Base-by-base conservation (phyloP, 1,140 invertebrate species). In the Tetranychus cinnabarinus region DNA sequence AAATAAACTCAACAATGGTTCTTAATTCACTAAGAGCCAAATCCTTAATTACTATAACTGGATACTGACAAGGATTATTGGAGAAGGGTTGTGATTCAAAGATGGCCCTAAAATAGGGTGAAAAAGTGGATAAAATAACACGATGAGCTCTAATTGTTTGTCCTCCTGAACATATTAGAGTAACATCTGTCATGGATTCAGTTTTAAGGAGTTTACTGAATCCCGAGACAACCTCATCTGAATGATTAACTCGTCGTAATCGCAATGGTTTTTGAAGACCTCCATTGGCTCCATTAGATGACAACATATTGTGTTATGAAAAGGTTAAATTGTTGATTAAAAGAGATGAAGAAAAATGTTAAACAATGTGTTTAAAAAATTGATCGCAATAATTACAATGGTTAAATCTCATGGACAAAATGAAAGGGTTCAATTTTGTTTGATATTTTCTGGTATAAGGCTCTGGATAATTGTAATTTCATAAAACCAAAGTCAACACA, bases 1-100 rank as follows among this genome's bases (percentile, higher is more conserved):
- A 79, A 75, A 79, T 78, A 65, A 78, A 78, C 67, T 78, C 77
- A 58, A 79, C 73, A 66, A 79, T 72, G 57, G 75, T 74, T 69
- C 77, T 76, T 39, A 78, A 69, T 63, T 78, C 75, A 64, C 74
- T 72, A 69, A 77, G 77, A 68, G 74, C 72, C 71, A 78, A 69
- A 65, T 78, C 77, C 69, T 73, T 76, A 10, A 78, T 70, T 65
- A 78, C 71, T 68, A 78, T 77, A 63, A 76, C 68, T 63, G 76
- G 76, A 68, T 77, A 64, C 10, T 58, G 55, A 6, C 39, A 48
- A 3, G 56, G 61, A 37, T 57, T 62, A 33, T 60, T 54, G 35
- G 47, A 13, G 47, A 60, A 54, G 4, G 61, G 60, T 46, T 64
- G 58, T 13, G 60, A 56, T n/a, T 56, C 54, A 37, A 64, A 64